These are phyloP conservation scores for Lacanobia wlatinum DNA, from an alignment of 2,888 invertebrate species.

Conservation along the genomic window DNA sequence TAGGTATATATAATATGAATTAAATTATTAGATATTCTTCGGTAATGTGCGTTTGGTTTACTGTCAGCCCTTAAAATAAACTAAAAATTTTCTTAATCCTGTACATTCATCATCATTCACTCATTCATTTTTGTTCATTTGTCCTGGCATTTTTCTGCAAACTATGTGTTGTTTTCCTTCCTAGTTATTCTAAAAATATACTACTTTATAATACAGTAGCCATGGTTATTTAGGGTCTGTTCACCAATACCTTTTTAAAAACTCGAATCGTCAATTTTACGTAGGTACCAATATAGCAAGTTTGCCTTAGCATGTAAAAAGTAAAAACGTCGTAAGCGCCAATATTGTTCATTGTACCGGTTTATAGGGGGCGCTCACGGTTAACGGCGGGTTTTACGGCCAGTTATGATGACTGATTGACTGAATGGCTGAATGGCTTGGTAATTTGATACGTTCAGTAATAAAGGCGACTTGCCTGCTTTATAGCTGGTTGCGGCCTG, in stretches of 20 bases:
- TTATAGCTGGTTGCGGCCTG: background rate
- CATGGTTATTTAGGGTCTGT: background rate
- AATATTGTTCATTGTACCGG: constrained; percentile 42
- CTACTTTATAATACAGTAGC: background rate
- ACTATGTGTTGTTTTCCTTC: background rate
- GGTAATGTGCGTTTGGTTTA: too few species aligned
- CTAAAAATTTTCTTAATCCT: too few species aligned
- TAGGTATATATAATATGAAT: too few species aligned
- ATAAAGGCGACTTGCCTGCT: background rate
- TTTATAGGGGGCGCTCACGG: constrained; percentile 42
- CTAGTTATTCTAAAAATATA: background rate
- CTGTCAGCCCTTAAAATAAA: too few species aligned
- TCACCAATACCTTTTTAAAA: background rate
- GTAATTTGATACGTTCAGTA: constrained; percentile 44
- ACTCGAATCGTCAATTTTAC: background rate
- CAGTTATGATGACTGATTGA: constrained; percentile 57
- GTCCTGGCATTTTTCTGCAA: background rate
- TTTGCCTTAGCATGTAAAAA: constrained; percentile 4
- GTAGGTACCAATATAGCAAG: background rate
- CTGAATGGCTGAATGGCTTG: constrained; percentile 40
- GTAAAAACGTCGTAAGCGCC: constrained; percentile 19
- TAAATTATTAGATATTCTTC: too few species aligned
- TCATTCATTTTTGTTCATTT: too few species aligned
- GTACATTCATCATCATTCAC: too few species aligned
- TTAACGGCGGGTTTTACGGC: constrained; percentile 40